phyloP scores from a whole-genome alignment of 2,888 invertebrate genomes.

The Pseudoips prasinana region DNA sequence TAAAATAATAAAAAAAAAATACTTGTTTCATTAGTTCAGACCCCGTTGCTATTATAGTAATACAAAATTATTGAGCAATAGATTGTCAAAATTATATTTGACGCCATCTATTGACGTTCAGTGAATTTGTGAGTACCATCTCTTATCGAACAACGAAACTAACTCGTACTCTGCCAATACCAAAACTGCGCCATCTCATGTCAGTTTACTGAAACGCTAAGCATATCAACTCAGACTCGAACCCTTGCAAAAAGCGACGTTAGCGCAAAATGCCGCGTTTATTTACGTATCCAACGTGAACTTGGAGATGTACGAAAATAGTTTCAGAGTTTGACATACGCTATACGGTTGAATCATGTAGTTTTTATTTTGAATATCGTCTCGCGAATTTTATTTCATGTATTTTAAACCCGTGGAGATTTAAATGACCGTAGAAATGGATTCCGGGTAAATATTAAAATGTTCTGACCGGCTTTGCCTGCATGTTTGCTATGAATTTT shows the following conservation, averaged over 20 bases:
- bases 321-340: constrained; percentile 77
- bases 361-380: constrained; percentile 73
- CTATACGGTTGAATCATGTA: constrained; percentile 77
- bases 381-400: constrained; percentile 60
- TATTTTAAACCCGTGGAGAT: constrained; percentile 44
- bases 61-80: no score
- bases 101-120: no score
- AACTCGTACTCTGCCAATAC: neutral
- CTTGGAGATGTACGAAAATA: constrained; percentile 74
- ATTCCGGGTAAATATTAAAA: constrained; percentile 69
- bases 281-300: constrained; percentile 67
- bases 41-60: no score
- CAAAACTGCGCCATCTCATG: constrained; percentile 37
- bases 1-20: no score
- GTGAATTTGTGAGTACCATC: neutral
- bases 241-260: constrained; percentile 26
- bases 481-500: constrained; percentile 38
- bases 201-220: constrained; percentile 18
- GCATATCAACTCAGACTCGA: constrained; percentile 8
- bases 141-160: neutral
- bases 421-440: constrained; percentile 68
- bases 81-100: no score
- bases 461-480: constrained; percentile 30
- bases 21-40: no score
- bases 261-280: constrained; percentile 35